Percentiles rank a stretch among this genome's conserved stretches.
Evolutionary conservation across 2,888 invertebrate species (phyloP).

Genomic region (Magallana nippona): DNA sequence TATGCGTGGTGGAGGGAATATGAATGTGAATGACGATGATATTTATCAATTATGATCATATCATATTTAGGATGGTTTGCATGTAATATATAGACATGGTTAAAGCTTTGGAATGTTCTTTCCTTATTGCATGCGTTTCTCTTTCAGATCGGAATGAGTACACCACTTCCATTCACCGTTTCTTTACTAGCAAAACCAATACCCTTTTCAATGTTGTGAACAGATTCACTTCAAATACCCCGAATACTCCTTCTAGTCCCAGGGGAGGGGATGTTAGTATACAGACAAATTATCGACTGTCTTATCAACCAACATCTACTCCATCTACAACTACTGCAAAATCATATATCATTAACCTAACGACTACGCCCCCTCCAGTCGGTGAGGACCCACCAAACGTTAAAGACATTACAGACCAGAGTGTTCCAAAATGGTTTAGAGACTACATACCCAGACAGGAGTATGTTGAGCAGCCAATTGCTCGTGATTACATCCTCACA

Average conservation of each 20-base stretch:
- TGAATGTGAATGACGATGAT: neutral
- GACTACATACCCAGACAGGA: neutral
- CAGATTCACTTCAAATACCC: neutral
- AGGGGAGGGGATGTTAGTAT: neutral
- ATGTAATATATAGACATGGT: neutral
- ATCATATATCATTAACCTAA: neutral
- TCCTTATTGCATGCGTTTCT: slow-evolving; percentile 16
- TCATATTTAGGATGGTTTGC: neutral
- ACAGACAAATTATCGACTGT: neutral
- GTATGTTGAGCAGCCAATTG: slow-evolving; percentile 7
- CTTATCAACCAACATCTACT: neutral
- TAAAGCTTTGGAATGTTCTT: neutral
- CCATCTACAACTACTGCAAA: neutral
- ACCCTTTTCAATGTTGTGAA: slow-evolving; percentile 12
- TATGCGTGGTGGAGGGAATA: neutral
- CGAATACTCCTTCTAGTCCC: neutral
- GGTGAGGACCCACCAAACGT: neutral
- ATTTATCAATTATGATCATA: neutral
- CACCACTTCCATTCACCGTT: neutral
- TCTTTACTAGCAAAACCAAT: neutral
- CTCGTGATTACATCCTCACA: neutral
- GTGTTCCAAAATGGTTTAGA: slow-evolving; percentile 14
- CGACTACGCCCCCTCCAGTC: slow-evolving; percentile 3
- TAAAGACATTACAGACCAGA: neutral
- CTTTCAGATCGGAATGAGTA: slow-evolving; percentile 14